Base-by-base conservation (phyloP, 2,113 vertebrate genomes). In the Indicator indicator region DNA sequence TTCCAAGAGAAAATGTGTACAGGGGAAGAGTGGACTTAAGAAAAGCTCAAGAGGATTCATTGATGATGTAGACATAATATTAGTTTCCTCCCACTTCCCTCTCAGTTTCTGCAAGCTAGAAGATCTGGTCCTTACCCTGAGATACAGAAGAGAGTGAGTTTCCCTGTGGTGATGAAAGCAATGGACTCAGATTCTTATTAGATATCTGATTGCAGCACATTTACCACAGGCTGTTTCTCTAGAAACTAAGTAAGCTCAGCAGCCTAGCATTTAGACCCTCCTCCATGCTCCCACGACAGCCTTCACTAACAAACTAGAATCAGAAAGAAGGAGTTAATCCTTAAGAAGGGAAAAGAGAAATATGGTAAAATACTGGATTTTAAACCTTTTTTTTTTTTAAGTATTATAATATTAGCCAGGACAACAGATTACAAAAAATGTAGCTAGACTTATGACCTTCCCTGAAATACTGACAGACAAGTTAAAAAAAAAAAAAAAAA, bases 401-500 rank as follows among this genome's bases (percentile, higher is more conserved):
- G 42, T 44, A 44, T 44, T 42, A 44, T 1, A 48, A 68, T 69
- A 79, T 63, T 78, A 89, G 5, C 5, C 32, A 64, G 56, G 48
- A 91, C 15, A 90, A 90, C 72, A 28, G 73, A 80, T 42, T 83
- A 54, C 30, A 21, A 92, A 87, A 82, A 64, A 6, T 28, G 21
- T 30, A 71, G 32, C 33, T 80, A 94, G 62, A 69, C 42, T 89
- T 77, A 79, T 9, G 36, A 73, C 59, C 18, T 75, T 84, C 63
- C 28, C 36, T 71, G 60, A 79, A 94, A 95, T 80, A 59, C 56
- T 71, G 75, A 72, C n/a, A 94, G 62, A 80, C 68, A 71, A 70
- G 64, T 83, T 48, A 52, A 52, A 52, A 52, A 52, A 52, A 92
- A 74, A 92, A 74, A 86, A 94, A 74, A 86, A 95, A 89, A 86